Evolutionary conservation across 2,113 vertebrate species (phyloP), one percentile per base, ranked within the genome.

Genomic region (Sturnus vulgaris): DNA sequence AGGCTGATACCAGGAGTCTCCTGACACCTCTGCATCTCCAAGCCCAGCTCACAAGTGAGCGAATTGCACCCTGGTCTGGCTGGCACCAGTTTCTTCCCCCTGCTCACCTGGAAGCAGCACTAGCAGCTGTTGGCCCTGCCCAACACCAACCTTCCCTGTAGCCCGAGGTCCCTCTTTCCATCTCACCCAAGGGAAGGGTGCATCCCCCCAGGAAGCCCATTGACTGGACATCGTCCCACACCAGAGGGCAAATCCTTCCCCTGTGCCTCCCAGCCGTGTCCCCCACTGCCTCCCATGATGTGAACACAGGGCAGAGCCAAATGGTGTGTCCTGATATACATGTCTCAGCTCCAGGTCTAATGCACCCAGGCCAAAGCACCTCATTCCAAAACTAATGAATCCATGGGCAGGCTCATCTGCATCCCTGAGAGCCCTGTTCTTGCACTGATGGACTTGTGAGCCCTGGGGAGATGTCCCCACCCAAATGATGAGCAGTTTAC

Each of bases 311-410:
- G 40, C 73, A 87, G 85, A 92, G 69, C 37, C 60, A 73, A 5
- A 9, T 2, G 1, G 5, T 14, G 21, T 6, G 2, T 61, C 47
- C 52, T 30, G 37, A n/a, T 12, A 5, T 1, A 12, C 15, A 44
- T 1, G 0, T 64, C 60, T 56, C 40, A 47, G 55, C 12, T 81
- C 13, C 30, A 31, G 25, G 28, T 39, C 52, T 60, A 69, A 7
- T 3, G 8, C 18, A 22, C 8, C 18, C 33, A 37, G 21, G 5
- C 12, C 33, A 46, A 16, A 46, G 30, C 13, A 27, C 18, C 40
- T 61, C 69, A 24, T 25, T 40, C 56, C 57, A 20, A 56, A 78
- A 14, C 19, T 25, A 42, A 23, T 16, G 8, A 42, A 23, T 16
- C 7, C 1, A 24, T 30, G 12, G 35, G 37, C 30, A 55, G 50